These are phyloP conservation scores for Glossosoma conforme DNA, from an alignment of 1,140 invertebrate species.

Conservation along the genomic window DNA sequence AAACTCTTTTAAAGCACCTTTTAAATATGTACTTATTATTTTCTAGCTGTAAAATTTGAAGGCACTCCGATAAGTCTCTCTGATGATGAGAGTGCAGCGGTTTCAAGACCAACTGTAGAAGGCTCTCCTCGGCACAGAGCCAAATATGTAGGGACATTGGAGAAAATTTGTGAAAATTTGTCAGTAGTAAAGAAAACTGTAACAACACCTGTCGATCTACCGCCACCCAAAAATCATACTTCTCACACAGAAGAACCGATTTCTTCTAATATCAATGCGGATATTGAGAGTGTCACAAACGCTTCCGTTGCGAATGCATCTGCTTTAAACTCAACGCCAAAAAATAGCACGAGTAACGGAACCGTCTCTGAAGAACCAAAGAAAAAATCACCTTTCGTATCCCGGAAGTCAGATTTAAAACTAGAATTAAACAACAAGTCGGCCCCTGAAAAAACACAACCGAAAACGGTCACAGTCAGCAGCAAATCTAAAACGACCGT, in stretches of 20 bases:
- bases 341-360: conserved; percentile 7
- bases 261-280: no score
- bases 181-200: background rate
- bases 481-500: conserved; percentile 25
- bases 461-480: conserved; percentile 22
- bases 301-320: no score
- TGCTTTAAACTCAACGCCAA: no score
- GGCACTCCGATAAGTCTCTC: conserved; percentile 18
- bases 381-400: conserved; percentile 3
- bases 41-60: conserved; percentile 29
- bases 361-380: conserved; percentile 1
- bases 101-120: conserved; percentile 22
- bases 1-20: no score
- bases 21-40: conserved; percentile 3
- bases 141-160: conserved; percentile 24
- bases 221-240: no score
- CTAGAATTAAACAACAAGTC: conserved; percentile 25
- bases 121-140: conserved; percentile 26
- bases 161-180: conserved; percentile 11
- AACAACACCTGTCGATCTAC: no score
- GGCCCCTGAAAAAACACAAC: conserved; percentile 15
- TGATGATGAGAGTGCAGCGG: conserved; percentile 18
- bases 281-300: no score
- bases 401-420: conserved; percentile 29
- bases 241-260: no score